Conservation (phyloP, 2,113 vertebrate genomes). For the Tautogolabrus adspersus region DNA sequence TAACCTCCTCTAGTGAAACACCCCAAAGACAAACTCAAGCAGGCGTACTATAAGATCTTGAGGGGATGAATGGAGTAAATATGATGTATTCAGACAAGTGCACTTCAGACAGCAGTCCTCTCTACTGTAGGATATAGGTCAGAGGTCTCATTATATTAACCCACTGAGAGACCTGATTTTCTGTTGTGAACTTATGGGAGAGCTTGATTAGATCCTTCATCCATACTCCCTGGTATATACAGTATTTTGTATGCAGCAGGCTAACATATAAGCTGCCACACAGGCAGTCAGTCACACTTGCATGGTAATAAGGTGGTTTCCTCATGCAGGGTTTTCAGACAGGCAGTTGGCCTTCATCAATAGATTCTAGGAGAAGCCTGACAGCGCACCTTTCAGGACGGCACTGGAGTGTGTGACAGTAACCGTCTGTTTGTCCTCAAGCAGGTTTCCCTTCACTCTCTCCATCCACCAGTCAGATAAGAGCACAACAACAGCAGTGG, state of each 20-base stretch:
- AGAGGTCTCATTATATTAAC: constrained; percentile 50
- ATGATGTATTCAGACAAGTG: constrained; percentile 71
- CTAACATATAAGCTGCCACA: constrained; percentile 34
- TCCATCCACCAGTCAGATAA: constrained; percentile 25
- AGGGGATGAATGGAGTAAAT: constrained; percentile 60
- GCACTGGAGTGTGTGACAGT: constrained; percentile 80
- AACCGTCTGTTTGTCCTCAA: constrained; percentile 59
- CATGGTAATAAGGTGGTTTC: constrained; percentile 61
- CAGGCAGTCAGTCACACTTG: constrained; percentile 48
- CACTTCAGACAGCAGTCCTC: constrained; percentile 26
- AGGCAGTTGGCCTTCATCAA: constrained; percentile 61
- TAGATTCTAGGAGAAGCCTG: constrained; percentile 54
- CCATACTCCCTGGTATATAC: constrained; percentile 18
- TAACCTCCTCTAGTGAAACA: constrained; percentile 51
- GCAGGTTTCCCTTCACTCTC: constrained; percentile 34
- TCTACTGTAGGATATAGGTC: constrained; percentile 42
- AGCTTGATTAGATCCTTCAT: constrained; percentile 32
- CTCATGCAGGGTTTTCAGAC: constrained; percentile 49
- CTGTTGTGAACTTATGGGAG: background rate
- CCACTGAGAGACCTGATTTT: constrained; percentile 24
- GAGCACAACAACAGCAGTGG: background rate
- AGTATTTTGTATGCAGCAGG: constrained; percentile 25
- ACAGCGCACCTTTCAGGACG: constrained; percentile 72
- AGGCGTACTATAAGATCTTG: constrained; percentile 30
- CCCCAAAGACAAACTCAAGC: constrained; percentile 40